Evolutionary conservation across 2,888 invertebrate species (phyloP).

Genomic region (Drosophila merina): DNA sequence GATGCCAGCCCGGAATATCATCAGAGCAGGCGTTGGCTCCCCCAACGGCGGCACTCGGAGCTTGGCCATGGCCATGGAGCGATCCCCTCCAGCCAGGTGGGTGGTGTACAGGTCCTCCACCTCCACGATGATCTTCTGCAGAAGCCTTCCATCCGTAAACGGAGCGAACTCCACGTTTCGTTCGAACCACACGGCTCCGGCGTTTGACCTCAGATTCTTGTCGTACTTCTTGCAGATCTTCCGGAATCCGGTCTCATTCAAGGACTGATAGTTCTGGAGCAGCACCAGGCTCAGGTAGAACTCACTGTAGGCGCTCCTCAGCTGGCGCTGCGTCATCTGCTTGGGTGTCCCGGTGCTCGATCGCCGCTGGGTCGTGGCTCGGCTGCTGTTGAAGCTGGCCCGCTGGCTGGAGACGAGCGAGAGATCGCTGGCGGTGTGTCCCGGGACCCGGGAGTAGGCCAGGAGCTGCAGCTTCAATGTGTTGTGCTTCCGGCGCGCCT

Average conservation of each 20-base stretch:
- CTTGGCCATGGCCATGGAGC: conserved; percentile 98
- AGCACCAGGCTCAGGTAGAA: conserved; percentile 97
- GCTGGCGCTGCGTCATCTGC: conserved; percentile 57
- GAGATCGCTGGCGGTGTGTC: conserved; percentile 24
- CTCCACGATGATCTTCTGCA: conserved; percentile 85
- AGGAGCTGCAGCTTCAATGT: conserved; percentile 86
- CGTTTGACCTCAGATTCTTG: conserved; percentile 91
- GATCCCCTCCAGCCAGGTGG: conserved; percentile 94
- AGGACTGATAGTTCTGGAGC: conserved; percentile 97
- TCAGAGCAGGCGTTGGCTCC: conserved; percentile 91
- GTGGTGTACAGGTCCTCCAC: conserved; percentile 93
- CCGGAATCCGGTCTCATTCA: conserved; percentile 98
- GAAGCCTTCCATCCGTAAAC: conserved; percentile 85
- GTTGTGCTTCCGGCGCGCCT: conserved; percentile 96
- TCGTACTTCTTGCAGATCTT: conserved; percentile 99
- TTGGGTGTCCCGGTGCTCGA: conserved; percentile 25
- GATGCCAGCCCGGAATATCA: conserved; percentile 97
- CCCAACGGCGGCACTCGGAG: conserved; percentile 97
- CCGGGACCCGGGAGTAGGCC: conserved; percentile 30
- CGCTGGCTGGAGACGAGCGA: conserved; percentile 27
- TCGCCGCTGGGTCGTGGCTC: no score
- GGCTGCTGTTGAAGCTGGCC: no score
- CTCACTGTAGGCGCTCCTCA: conserved; percentile 97
- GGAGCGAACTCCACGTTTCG: conserved; percentile 89
- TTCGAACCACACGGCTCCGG: conserved; percentile 95